These are phyloP conservation scores for Naja naja DNA, from an alignment of 2,113 vertebrate genomes.

Conservation along the genomic window DNA sequence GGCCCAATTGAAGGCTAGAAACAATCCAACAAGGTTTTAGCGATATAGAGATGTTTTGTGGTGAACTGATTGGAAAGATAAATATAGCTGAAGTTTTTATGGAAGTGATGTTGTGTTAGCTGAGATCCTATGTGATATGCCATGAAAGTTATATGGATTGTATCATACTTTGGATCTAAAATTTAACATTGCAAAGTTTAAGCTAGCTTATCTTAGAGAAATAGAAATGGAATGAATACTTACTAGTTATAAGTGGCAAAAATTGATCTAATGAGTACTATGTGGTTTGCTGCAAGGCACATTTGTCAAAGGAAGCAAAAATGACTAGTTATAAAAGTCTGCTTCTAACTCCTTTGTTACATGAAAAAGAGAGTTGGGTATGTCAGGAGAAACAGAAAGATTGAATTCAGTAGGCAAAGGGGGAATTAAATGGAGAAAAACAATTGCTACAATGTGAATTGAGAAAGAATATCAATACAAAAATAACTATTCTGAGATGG, in stretches of 20 bases:
- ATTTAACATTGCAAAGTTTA: not conserved
- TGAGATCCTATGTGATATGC: not conserved
- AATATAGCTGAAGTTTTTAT: not conserved
- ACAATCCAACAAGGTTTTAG: not conserved
- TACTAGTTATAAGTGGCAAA: not conserved
- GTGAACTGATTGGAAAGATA: not conserved
- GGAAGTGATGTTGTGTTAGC: not conserved
- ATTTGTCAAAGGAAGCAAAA: not conserved
- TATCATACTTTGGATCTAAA: not conserved
- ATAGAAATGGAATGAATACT: not conserved
- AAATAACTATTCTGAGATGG: not conserved
- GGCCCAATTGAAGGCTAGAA: not conserved
- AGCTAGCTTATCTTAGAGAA: not conserved
- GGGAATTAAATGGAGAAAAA: not conserved
- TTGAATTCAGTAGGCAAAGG: not conserved
- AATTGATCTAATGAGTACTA: not conserved
- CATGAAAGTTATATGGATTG: not conserved
- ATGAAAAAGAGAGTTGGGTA: not conserved
- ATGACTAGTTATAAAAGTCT: not conserved
- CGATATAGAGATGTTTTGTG: not conserved
- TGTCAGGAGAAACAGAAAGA: not conserved
- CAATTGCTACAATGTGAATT: not conserved
- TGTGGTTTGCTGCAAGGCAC: not conserved
- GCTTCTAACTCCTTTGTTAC: not conserved
- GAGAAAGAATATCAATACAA: not conserved